phyloP scores from a whole-genome alignment of 23 tunicate species.

The Oikopleura dioica region DNA sequence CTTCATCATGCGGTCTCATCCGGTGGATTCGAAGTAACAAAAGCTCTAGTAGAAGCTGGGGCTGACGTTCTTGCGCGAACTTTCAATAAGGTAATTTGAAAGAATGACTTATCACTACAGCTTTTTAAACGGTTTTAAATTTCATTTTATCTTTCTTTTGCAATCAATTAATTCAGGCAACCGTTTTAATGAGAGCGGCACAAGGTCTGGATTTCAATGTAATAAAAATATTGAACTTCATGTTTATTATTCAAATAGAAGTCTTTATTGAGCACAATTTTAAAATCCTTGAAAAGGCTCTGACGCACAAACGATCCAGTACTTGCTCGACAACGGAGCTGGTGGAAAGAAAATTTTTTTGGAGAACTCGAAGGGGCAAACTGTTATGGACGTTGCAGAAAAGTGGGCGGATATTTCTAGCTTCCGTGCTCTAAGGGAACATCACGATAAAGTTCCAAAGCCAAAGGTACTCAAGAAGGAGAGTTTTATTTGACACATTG shows the following conservation, averaged over 20 bases:
- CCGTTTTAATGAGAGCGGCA: neutral
- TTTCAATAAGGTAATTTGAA: too few species aligned
- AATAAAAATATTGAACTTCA: too few species aligned
- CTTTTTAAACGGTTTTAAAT: too few species aligned
- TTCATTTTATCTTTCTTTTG: too few species aligned
- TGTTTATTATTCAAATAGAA: too few species aligned
- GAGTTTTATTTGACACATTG: neutral
- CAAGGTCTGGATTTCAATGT: too few species aligned
- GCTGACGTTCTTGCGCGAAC: neutral
- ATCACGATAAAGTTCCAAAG: neutral
- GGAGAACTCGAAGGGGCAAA: slow-evolving; percentile 15
- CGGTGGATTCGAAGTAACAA: neutral
- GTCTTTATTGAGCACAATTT: too few species aligned
- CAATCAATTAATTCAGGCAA: too few species aligned
- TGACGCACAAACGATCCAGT: neutral
- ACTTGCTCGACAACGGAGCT: slow-evolving; percentile 44
- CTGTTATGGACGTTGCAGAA: neutral
- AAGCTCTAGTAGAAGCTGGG: neutral
- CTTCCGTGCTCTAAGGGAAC: neutral
- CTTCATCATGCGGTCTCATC: neutral
- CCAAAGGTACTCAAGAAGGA: neutral
- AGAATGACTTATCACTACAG: too few species aligned
- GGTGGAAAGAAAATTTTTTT: slow-evolving; percentile 19
- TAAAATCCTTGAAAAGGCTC: too few species aligned
- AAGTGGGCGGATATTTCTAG: neutral